Base-by-base conservation (phyloP, 2,888 invertebrate species). In the Leptopilina syphax region DNA sequence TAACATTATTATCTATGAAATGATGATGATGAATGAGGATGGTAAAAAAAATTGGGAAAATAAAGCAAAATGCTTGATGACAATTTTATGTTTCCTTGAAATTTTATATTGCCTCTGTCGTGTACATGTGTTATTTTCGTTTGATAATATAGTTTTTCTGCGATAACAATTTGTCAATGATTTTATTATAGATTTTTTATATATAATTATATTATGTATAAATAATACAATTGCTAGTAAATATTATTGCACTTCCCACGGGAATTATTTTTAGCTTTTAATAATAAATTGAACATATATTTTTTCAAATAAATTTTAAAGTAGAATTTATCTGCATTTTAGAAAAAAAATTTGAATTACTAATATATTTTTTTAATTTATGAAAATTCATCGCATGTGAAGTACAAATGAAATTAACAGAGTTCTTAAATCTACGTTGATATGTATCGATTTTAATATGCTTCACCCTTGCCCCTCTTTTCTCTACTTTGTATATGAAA, bases 31-130 rank as follows among this genome's bases (percentile, higher is more conserved):
- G 50, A 68, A 44, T 67, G 18, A 47, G 50, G 68, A 10, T 44
- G 47, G 68, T 50, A 18, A n/a, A 70, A 70, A 27, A 70, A 70
- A 70, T 63, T 24, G 50, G 54, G 60, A 47, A 65, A 79, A 65
- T 12, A 18, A 44, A 77, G 54, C 65, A 65, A 44, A 44, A 34
- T 70, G 68, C 68, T 10, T 18, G 47, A n/a, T 70, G 68, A 70
- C 50, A 70, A 24, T 44, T 70, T 54, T 8, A 27, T 8, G 50
- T 70, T 70, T 70, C 50, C 50, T 70, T 50, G 50, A 50, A 70
- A 70, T 50, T 70, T 70, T 70, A 50, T 54, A 70, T 67, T 68
- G 24, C 50, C 50, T 54, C 50, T 50, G 50, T 27, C 54, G 13
- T 70, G 27, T 54, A 54, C 70, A 70, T 24, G 13, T 54, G 7